Evolutionary conservation across 2,888 invertebrate species (phyloP).

Genomic region (Argynnis bischoffii): DNA sequence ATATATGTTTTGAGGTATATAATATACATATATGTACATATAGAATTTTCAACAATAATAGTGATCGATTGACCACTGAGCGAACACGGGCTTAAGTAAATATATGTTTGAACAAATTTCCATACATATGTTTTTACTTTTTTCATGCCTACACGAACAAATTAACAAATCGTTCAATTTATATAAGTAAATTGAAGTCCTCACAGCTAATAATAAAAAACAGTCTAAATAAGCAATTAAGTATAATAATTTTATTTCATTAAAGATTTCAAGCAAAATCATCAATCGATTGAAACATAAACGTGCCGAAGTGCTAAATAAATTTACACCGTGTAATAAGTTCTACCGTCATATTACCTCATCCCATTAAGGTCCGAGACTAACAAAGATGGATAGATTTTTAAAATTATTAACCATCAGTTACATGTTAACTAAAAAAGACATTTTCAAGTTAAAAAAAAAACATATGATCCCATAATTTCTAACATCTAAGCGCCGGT

Average conservation of each 20-base stretch:
- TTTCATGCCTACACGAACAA: too few species aligned
- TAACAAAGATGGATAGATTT: conserved; percentile 18
- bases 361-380: conserved; percentile 8
- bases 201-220: too few species aligned
- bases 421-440: not conserved
- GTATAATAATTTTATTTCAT: conserved; percentile 3
- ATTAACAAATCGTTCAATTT: too few species aligned
- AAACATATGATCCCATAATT: conserved; percentile 22
- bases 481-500: conserved; percentile 30
- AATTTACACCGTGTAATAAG: conserved; percentile 26
- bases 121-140: too few species aligned
- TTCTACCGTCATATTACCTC: conserved; percentile 3
- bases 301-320: conserved; percentile 7
- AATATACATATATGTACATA: too few species aligned
- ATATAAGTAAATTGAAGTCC: too few species aligned
- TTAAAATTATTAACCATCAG: conserved; percentile 10
- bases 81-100: too few species aligned
- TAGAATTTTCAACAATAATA: too few species aligned
- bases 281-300: conserved; percentile 5
- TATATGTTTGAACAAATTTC: too few species aligned
- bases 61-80: too few species aligned
- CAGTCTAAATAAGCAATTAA: not conserved
- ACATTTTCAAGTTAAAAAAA: not conserved
- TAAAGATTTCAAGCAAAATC: conserved; percentile 3
- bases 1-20: too few species aligned